Conservation (phyloP, 2,888 invertebrate species). For the Diplazon laetatorius region DNA sequence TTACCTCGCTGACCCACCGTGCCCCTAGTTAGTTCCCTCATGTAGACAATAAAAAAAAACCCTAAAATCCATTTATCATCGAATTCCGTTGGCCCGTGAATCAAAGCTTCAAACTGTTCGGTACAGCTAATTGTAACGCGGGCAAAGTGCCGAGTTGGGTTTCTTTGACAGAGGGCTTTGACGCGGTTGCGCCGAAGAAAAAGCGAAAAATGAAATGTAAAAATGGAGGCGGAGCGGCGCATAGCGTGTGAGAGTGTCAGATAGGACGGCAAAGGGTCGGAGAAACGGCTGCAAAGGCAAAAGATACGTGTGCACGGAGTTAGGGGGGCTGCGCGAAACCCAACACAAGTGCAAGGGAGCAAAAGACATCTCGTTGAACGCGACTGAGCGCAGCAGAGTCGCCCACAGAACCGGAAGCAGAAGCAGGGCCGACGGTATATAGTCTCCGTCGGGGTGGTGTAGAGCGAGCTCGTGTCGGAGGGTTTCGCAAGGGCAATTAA, state of each 20-base stretch:
- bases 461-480: constrained; percentile 28
- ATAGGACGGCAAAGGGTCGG: neutral
- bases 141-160: neutral
- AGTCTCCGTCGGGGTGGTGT: neutral
- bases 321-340: neutral
- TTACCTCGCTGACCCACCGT: too few relatives aligned
- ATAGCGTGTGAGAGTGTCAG: neutral
- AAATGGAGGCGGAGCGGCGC: neutral
- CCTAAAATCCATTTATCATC: too few relatives aligned
- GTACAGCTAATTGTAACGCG: neutral
- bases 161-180: neutral
- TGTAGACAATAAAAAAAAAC: too few relatives aligned
- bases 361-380: constrained; percentile 13
- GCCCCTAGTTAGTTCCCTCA: too few relatives aligned
- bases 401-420: neutral
- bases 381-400: neutral
- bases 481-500: constrained; percentile 64
- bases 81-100: neutral
- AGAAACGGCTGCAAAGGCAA: neutral
- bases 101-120: neutral
- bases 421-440: neutral
- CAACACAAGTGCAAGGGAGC: constrained; percentile 23
- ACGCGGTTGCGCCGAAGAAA: neutral
- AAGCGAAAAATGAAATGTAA: neutral
- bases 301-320: neutral